phyloP scores from a whole-genome alignment of 2,797 vertebrate genomes.

The Gouania willdenowi region DNA sequence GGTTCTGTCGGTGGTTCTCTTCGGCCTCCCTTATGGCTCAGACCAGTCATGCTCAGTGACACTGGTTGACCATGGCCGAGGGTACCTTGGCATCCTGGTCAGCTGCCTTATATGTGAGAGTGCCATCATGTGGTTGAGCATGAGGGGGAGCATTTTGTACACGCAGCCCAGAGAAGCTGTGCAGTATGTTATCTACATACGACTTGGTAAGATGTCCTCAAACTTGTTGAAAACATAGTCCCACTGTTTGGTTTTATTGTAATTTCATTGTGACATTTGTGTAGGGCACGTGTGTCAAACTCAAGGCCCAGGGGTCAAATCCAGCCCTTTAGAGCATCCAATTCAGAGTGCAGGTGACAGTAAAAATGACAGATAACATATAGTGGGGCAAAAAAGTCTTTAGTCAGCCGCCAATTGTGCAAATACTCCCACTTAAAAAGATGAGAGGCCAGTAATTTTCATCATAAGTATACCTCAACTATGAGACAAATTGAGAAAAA shows the following conservation, averaged over 20 bases:
- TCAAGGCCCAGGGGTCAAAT: no score
- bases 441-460: no score
- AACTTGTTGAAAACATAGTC: no score
- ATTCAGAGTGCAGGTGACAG: no score
- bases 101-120: constrained; percentile 98
- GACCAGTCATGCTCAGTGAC: constrained; percentile 92
- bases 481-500: no score
- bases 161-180: constrained; percentile 96
- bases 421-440: no score
- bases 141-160: constrained; percentile 98
- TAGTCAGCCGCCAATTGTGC: no score
- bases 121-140: constrained; percentile 99
- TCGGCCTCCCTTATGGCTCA: constrained; percentile 90
- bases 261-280: constrained; percentile 1
- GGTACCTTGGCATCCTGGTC: constrained; percentile 96
- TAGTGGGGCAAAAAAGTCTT: no score
- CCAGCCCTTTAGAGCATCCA: no score
- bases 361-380: no score
- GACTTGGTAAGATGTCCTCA: constrained; percentile 82
- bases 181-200: constrained; percentile 97
- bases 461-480: no score
- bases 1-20: constrained; percentile 96
- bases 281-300: no score
- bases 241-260: background rate
- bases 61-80: constrained; percentile 95